A percentile compares a stretch with the other conserved stretches of the same genome.
phyloP scores from a whole-genome alignment of 2,888 invertebrate genomes.

The Lasioglossum marginatum region DNA sequence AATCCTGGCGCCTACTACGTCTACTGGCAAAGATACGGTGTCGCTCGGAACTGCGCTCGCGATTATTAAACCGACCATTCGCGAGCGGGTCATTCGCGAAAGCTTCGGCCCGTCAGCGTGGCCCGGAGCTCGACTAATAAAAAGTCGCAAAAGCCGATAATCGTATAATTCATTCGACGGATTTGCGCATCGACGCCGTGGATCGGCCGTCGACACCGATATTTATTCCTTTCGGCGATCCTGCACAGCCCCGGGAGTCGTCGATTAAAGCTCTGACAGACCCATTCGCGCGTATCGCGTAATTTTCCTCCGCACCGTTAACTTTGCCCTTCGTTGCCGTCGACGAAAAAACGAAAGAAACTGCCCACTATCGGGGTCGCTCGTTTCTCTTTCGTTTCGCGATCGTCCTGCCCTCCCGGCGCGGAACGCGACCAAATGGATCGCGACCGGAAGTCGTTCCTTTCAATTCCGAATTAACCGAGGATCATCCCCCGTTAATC shows the following conservation, averaged over 20 bases:
- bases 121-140: background rate
- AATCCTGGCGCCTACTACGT: slow-evolving; percentile 37
- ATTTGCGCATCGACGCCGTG: slow-evolving; percentile 42
- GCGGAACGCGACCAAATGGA: background rate
- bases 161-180: slow-evolving; percentile 63
- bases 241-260: background rate
- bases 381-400: background rate
- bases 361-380: background rate
- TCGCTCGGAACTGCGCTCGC: slow-evolving; percentile 11
- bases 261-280: slow-evolving; percentile 32
- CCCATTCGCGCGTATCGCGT: slow-evolving; percentile 39
- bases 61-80: slow-evolving; percentile 39
- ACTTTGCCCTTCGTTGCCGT: background rate
- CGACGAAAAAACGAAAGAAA: background rate
- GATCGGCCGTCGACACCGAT: slow-evolving; percentile 22
- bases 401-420: background rate
- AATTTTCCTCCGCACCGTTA: slow-evolving; percentile 32
- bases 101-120: slow-evolving; percentile 30
- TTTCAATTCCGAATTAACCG: background rate
- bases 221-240: slow-evolving; percentile 44
- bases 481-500: background rate
- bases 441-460: background rate
- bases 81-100: slow-evolving; percentile 11
- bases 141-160: slow-evolving; percentile 55
- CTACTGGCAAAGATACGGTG: slow-evolving; percentile 3